phyloP scores from a whole-genome alignment of 2,797 vertebrate species.

The Sebastes goodei region DNA sequence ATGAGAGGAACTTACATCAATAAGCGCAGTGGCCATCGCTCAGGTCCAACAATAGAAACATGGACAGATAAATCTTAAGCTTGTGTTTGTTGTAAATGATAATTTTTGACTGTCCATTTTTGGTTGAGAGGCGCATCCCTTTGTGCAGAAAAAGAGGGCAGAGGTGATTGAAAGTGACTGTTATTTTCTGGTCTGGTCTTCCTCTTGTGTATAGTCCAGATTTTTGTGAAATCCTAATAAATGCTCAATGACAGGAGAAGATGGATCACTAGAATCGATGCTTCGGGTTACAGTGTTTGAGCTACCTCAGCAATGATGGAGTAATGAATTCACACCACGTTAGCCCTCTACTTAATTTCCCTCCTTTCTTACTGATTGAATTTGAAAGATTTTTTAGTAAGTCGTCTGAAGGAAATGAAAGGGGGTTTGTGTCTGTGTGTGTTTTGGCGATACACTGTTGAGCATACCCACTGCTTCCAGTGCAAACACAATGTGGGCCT shows the following conservation, averaged over 20 bases:
- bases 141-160: conserved; percentile 22
- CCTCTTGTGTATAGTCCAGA: conserved; percentile 33
- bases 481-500: conserved; percentile 66
- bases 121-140: conserved; percentile 28
- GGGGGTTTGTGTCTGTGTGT: conserved; percentile 33
- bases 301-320: conserved; percentile 54
- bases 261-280: conserved; percentile 70
- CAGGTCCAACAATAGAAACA: conserved; percentile 1
- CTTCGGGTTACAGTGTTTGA: conserved; percentile 55
- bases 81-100: conserved; percentile 45
- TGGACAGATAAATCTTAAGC: neutral
- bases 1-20: conserved; percentile 11
- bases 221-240: conserved; percentile 72
- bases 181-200: conserved; percentile 65
- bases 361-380: conserved; percentile 71
- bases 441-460: conserved; percentile 36
- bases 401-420: conserved; percentile 52
- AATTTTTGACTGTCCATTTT: conserved; percentile 23
- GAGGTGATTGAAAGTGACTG: conserved; percentile 74
- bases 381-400: conserved; percentile 73
- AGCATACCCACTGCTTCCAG: conserved; percentile 49
- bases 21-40: conserved; percentile 12
- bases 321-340: conserved; percentile 72
- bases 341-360: conserved; percentile 58
- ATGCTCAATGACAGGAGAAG: conserved; percentile 73